A percentile compares a stretch with the other conserved stretches of the same genome.
Conservation (phyloP, 2,888 invertebrate genomes). For the Tiliacea aurago region DNA sequence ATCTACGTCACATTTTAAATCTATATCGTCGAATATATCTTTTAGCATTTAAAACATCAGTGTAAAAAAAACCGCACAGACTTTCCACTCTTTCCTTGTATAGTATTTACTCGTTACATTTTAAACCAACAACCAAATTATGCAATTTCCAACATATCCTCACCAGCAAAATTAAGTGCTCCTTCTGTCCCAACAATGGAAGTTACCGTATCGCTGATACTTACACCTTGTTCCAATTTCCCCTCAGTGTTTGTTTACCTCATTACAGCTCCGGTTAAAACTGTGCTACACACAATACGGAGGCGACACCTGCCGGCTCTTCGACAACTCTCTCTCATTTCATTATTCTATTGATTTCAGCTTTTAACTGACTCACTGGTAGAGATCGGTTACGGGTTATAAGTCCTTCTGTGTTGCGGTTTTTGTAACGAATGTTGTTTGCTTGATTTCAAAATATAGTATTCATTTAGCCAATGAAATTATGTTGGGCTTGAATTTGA, state of each 20-base stretch:
- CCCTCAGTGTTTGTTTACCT: constrained; percentile 81
- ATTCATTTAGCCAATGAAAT: no score
- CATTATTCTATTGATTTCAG: constrained; percentile 57
- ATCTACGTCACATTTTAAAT: background rate
- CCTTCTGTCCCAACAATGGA: constrained; percentile 28
- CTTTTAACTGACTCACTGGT: constrained; percentile 50
- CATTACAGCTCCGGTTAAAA: constrained; percentile 83
- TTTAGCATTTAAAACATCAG: background rate
- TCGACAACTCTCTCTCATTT: constrained; percentile 66
- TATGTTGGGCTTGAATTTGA: background rate
- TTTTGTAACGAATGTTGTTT: constrained; percentile 4
- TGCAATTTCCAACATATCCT: constrained; percentile 17
- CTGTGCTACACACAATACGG: constrained; percentile 77
- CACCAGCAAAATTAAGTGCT: constrained; percentile 35
- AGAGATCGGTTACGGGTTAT: constrained; percentile 12
- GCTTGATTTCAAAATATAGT: constrained; percentile 5
- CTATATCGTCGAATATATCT: background rate
- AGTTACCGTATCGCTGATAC: constrained; percentile 56
- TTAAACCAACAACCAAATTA: constrained; percentile 23
- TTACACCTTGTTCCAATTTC: constrained; percentile 60
- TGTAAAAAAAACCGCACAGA: background rate
- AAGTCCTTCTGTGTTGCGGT: background rate
- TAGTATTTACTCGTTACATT: constrained; percentile 15
- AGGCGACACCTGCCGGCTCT: constrained; percentile 78
- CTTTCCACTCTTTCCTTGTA: constrained; percentile 17